These are phyloP conservation scores for Acronicta psi DNA, from an alignment of 2,888 invertebrate species.

Conservation along the genomic window DNA sequence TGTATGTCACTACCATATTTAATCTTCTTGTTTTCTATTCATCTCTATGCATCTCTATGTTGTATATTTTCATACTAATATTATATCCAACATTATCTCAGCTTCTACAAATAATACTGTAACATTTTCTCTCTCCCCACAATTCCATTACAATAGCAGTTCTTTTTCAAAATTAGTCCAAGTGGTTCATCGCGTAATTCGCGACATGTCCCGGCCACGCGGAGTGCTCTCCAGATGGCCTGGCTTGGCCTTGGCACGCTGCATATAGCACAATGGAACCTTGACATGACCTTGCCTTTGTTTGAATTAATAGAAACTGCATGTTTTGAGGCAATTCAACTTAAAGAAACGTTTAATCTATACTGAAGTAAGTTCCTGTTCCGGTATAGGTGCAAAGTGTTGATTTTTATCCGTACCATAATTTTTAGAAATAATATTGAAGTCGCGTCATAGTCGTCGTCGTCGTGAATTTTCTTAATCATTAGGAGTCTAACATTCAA, in stretches of 20 bases:
- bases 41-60: too few species aligned
- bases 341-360: background rate
- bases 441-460: too few species aligned
- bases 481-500: too few species aligned
- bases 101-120: too few species aligned
- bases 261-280: slow-evolving; percentile 62
- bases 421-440: too few species aligned
- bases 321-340: slow-evolving; percentile 24
- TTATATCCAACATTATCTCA: background rate
- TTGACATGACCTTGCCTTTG: slow-evolving; percentile 64
- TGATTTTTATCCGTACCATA: too few species aligned
- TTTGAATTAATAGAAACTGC: slow-evolving; percentile 40
- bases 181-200: slow-evolving; percentile 59
- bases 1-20: too few species aligned
- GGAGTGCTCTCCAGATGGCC: slow-evolving; percentile 60
- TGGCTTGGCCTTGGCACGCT: slow-evolving; percentile 57
- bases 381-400: too few species aligned
- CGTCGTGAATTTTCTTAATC: too few species aligned
- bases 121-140: slow-evolving; percentile 2
- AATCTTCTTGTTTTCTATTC: too few species aligned
- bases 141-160: slow-evolving; percentile 34
- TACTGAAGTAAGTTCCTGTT: background rate
- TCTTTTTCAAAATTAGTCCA: slow-evolving; percentile 61
- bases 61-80: background rate
- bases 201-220: slow-evolving; percentile 58